Percentiles rank a stretch among this genome's conserved stretches.
These are phyloP conservation scores for Hybognathus amarus DNA, from an alignment of 2,797 vertebrate species.

Conservation along the genomic window DNA sequence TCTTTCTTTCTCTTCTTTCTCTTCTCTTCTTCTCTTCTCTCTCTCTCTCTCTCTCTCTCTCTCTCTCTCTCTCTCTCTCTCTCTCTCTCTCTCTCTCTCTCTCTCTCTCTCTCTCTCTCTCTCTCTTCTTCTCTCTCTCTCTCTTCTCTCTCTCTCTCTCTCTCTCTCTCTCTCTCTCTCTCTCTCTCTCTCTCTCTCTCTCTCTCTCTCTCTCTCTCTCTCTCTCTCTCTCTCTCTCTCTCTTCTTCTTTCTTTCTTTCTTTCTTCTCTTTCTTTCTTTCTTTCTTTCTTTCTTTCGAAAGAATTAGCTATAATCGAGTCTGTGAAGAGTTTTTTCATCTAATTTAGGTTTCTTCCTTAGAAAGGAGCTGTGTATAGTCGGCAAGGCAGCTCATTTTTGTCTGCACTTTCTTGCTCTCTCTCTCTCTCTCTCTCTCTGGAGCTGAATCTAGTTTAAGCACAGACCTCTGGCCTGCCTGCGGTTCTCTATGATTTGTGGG, in stretches of 20 bases:
- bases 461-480: conserved; percentile 58
- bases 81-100: neutral
- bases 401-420: neutral
- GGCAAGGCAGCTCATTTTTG: neutral
- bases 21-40: neutral
- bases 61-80: neutral
- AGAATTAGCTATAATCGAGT: neutral
- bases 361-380: neutral
- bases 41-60: neutral
- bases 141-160: neutral
- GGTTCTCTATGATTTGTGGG: conserved; percentile 79
- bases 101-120: no score
- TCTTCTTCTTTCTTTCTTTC: neutral
- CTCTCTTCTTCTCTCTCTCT: no score
- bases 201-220: no score
- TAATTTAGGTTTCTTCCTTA: neutral
- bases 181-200: neutral
- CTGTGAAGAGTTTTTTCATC: neutral
- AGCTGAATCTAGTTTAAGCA: conserved; percentile 45
- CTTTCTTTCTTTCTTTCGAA: neutral
- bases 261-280: neutral
- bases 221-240: neutral
- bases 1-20: neutral
- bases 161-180: neutral
- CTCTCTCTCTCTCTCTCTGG: conserved; percentile 23